These are phyloP conservation scores for Gasterosteus nipponicus DNA, from an alignment of 2,113 vertebrate species.

Conservation along the genomic window DNA sequence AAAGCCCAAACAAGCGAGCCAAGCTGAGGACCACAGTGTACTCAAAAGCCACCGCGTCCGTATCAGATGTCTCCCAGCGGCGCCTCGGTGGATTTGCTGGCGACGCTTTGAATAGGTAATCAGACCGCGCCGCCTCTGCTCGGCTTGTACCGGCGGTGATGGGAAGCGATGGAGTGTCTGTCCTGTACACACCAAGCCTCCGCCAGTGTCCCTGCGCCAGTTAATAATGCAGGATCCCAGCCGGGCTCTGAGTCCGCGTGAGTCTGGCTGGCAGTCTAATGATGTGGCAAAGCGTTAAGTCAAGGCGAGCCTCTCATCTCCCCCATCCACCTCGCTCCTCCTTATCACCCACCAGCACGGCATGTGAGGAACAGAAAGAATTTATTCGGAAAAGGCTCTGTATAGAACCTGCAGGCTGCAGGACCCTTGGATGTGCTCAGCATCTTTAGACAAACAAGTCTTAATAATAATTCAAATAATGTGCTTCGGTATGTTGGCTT, in stretches of 20 bases:
- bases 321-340: slow-evolving; percentile 14
- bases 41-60: slow-evolving; percentile 10
- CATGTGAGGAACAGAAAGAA: too few relatives aligned
- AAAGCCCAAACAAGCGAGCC: slow-evolving; percentile 7
- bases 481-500: slow-evolving; percentile 29
- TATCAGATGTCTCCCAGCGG: slow-evolving; percentile 6
- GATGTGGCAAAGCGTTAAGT: slow-evolving; percentile 23
- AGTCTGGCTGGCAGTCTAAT: slow-evolving; percentile 41
- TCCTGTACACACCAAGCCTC: slow-evolving; percentile 2
- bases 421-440: slow-evolving; percentile 13
- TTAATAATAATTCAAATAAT: slow-evolving; percentile 40
- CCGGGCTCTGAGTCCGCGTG: background rate
- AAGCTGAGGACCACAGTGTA: slow-evolving; percentile 3
- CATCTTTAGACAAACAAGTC: slow-evolving; percentile 36
- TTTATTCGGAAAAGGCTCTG: background rate
- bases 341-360: slow-evolving; percentile 14
- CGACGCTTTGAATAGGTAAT: slow-evolving; percentile 54
- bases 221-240: slow-evolving; percentile 49
- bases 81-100: slow-evolving; percentile 32
- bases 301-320: slow-evolving; percentile 4
- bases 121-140: slow-evolving; percentile 12
- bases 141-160: background rate
- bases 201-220: slow-evolving; percentile 23
- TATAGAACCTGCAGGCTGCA: slow-evolving; percentile 1
- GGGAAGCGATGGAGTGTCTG: slow-evolving; percentile 21